A percentile compares a stretch with the other conserved stretches of the same genome.
Evolutionary conservation across 2,797 vertebrate species (phyloP).

Genomic region (Coreius guichenoti): DNA sequence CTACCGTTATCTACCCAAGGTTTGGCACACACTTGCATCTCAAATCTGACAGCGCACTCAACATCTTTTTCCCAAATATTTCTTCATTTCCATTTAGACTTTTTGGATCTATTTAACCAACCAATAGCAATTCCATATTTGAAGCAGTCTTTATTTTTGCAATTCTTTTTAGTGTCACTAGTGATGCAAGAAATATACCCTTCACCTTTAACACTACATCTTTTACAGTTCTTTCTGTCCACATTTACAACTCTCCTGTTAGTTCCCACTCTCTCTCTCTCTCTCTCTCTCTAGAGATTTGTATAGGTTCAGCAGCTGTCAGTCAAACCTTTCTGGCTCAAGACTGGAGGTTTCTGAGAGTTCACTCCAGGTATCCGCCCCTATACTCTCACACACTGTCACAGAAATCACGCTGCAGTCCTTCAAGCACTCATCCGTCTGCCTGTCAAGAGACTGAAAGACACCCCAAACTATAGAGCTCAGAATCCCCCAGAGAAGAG

Average conservation of each 20-base stretch:
- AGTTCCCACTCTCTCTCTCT: not conserved
- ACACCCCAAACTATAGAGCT: constrained; percentile 53
- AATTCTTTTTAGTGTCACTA: not conserved
- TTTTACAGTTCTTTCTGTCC: constrained; percentile 25
- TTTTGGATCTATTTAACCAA: not conserved
- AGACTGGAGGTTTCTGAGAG: constrained; percentile 52
- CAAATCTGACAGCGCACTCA: too few species aligned
- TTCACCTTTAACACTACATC: constrained; percentile 23
- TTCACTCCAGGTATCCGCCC: constrained; percentile 41
- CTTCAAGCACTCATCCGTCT: constrained; percentile 55
- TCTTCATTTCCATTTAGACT: not conserved
- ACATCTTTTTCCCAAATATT: not conserved
- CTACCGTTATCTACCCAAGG: too few species aligned
- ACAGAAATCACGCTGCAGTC: constrained; percentile 48
- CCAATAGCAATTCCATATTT: not conserved
- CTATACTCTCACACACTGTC: constrained; percentile 45
- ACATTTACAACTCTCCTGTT: not conserved
- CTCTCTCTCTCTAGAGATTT: constrained; percentile 23
- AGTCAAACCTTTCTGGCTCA: constrained; percentile 43
- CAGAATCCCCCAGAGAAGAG: constrained; percentile 46
- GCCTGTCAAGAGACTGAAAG: constrained; percentile 55
- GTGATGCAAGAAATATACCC: not conserved
- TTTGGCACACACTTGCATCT: too few species aligned
- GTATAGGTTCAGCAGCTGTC: constrained; percentile 31
- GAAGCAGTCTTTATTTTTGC: not conserved